Evolutionary conservation across 2,888 invertebrate genomes (phyloP).

Genomic region (Synergus umbraculus): DNA sequence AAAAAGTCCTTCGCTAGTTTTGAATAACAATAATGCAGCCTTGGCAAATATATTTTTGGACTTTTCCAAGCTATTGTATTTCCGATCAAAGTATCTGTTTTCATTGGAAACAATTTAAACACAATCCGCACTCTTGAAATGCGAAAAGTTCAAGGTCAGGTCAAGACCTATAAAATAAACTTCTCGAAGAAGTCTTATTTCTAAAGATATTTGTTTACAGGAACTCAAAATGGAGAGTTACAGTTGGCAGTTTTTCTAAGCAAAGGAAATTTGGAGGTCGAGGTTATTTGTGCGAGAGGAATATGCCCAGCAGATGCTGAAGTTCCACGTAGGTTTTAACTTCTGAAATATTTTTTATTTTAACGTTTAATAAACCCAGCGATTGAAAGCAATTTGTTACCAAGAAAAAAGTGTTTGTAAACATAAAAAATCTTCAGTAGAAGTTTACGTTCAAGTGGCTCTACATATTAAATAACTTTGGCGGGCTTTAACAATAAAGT

Average conservation of each 20-base stretch:
- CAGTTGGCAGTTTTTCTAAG: conserved; percentile 93
- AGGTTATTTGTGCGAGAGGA: conserved; percentile 86
- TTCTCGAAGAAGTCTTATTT: background rate
- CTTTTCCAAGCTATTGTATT: conserved; percentile 13
- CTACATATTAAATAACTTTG: no score
- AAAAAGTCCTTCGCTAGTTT: background rate
- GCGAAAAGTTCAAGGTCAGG: conserved; percentile 27
- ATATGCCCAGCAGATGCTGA: conserved; percentile 85
- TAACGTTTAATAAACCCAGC: background rate
- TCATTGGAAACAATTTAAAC: background rate
- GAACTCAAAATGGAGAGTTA: conserved; percentile 87
- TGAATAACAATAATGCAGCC: background rate
- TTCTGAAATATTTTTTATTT: background rate
- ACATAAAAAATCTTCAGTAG: no score
- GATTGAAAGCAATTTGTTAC: background rate
- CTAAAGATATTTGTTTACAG: conserved; percentile 58
- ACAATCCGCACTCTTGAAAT: background rate
- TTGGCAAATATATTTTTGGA: conserved; percentile 18
- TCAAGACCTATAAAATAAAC: conserved; percentile 27
- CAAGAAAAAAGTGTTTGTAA: background rate
- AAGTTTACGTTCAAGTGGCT: no score
- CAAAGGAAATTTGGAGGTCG: conserved; percentile 94
- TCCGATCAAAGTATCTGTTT: conserved; percentile 32
- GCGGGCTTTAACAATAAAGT: background rate
- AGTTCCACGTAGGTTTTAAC: conserved; percentile 79